A percentile compares a stretch with the other conserved stretches of the same genome.
phyloP scores from a whole-genome alignment of 2,113 vertebrate genomes.

The Cervus canadensis region DNA sequence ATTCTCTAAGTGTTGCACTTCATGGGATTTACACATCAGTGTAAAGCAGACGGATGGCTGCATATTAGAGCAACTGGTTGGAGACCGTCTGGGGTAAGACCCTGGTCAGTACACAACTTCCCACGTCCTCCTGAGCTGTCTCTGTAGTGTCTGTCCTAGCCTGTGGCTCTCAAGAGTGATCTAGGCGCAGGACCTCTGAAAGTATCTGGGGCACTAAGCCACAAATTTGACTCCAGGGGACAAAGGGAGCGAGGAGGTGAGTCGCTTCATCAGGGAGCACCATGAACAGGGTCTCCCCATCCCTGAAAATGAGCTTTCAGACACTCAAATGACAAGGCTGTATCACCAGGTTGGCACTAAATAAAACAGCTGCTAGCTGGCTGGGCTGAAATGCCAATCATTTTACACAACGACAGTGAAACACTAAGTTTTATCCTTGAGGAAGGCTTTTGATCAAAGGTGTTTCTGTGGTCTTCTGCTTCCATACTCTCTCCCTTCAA shows the following conservation, averaged over 20 bases:
- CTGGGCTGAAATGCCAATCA: neutral
- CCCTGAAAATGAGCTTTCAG: neutral
- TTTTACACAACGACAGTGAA: neutral
- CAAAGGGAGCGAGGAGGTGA: neutral
- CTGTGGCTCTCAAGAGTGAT: neutral
- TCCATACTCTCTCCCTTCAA: neutral
- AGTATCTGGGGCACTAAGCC: neutral
- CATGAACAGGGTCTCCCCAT: neutral
- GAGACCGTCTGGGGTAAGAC: neutral
- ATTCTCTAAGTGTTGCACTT: neutral
- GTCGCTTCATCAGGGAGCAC: neutral
- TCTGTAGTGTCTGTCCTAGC: neutral
- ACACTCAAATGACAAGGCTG: neutral
- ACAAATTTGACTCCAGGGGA: neutral
- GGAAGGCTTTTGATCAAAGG: neutral
- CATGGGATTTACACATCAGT: neutral
- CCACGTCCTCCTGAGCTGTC: neutral
- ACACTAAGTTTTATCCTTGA: neutral
- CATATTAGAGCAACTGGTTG: neutral
- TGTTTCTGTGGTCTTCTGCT: neutral
- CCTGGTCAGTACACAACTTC: neutral
- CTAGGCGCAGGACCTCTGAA: neutral
- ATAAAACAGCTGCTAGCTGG: neutral
- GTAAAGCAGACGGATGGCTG: neutral
- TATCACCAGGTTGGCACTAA: neutral